Evolutionary conservation across 30 jellyfish, hydroid and myxozoan species (phyloP), one percentile per base, ranked within the genome.

Genomic region (Phacellophora camtschatica): DNA sequence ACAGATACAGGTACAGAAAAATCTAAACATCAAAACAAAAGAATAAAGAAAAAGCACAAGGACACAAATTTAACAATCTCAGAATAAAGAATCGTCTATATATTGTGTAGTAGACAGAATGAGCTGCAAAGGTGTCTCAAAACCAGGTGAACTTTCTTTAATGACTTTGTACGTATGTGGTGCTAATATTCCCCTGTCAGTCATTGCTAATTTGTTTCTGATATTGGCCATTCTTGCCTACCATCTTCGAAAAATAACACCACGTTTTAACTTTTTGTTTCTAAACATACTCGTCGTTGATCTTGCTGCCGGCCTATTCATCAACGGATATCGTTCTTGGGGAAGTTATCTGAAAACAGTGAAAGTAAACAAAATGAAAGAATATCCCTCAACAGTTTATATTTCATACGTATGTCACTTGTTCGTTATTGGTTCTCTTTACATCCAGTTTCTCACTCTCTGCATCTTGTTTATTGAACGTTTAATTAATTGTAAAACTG

Each of bases 121-220:
- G 86, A 55, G 24, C 59, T 73, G 86, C 86, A 73, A 54, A 35
- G 86, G 86, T 49, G 30, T 73, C 12, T 45, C 74, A 9, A 33
- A 32, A 34, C 86, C 86, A 49, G 11, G 12, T 7, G 62, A 36
- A 10, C 8, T 24, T 13, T 73, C n/a, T 33, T 43, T 34, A 11
- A 53, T 23, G 30, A 73, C 59, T 4, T 19, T 53, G n/a, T 28
- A 33, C 16, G 63, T 53, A 19, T 51, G 86, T 36, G 74, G 74
- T 6, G 22, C 22, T 42, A 51, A 25, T 28, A 34, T 20, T 20
- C 86, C 86, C 5, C 20, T 73, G 6, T 51, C 86, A 12, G 74
- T 34, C 5, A 15, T 51, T 51, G 86, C 74, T 30, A 73, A 73
- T 74, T 9, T 73, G 36, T 18, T 37, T 5, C 9, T 73, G n/a